Percentiles rank a stretch among this genome's conserved stretches.
Evolutionary conservation across 2,113 vertebrate species (phyloP).

Genomic region (Synchiropus splendidus): DNA sequence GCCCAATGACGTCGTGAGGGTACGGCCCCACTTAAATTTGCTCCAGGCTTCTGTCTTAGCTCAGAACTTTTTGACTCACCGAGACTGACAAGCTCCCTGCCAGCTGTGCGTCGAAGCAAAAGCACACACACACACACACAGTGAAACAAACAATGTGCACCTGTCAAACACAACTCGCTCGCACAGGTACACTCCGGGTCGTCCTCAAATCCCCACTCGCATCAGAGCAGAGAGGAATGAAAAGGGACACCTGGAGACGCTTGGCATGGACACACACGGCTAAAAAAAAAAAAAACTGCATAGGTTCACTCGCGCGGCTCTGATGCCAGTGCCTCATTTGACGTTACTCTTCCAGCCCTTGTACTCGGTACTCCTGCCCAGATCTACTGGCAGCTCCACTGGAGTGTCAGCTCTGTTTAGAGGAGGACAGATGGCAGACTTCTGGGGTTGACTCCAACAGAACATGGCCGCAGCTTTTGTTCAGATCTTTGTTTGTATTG

Average conservation of each 20-base stretch:
- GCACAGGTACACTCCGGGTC: constrained; percentile 7
- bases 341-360: constrained; percentile 23
- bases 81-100: constrained; percentile 32
- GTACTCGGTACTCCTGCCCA: constrained; percentile 18
- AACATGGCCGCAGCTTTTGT: constrained; percentile 6
- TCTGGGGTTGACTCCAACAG: constrained; percentile 7
- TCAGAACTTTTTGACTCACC: constrained; percentile 24
- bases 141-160: constrained; percentile 21
- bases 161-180: constrained; percentile 26
- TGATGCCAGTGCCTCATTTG: constrained; percentile 12
- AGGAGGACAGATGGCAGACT: constrained; percentile 45
- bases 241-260: constrained; percentile 27
- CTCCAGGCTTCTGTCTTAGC: constrained; percentile 24
- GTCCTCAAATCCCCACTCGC: constrained; percentile 1
- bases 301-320: constrained; percentile 4
- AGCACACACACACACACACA: constrained; percentile 7
- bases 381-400: constrained; percentile 37
- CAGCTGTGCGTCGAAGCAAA: constrained; percentile 24
- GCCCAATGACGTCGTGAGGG: constrained; percentile 11
- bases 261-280: constrained; percentile 1
- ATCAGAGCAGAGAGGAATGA: constrained; percentile 20
- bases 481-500: constrained; percentile 10
- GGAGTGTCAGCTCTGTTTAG: constrained; percentile 35
- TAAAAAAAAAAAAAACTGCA: too few species aligned
- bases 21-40: constrained; percentile 11